These are phyloP conservation scores for Anthopleura xanthogrammica DNA, from an alignment of 92 coral and sea anemone species.

Conservation along the genomic window DNA sequence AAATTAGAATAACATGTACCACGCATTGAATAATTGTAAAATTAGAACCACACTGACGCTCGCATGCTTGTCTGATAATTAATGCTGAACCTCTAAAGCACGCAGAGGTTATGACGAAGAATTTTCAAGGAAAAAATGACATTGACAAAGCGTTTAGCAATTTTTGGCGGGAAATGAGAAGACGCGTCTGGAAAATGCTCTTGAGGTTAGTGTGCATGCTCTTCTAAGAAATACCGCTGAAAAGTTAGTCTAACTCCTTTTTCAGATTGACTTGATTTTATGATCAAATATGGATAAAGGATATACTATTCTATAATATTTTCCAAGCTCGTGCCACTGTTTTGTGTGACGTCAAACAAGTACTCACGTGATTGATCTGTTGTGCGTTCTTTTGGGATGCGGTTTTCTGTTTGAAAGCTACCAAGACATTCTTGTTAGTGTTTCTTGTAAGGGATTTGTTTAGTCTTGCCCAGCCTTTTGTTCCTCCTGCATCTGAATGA, in stretches of 20 bases:
- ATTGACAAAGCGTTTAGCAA: too few species aligned
- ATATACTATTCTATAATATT: too few species aligned
- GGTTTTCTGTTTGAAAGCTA: constrained; percentile 88
- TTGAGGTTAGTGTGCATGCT: background rate
- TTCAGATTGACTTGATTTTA: too few species aligned
- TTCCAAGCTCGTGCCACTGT: background rate
- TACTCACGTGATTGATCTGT: constrained; percentile 78
- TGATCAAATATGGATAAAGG: too few species aligned
- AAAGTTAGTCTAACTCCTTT: background rate
- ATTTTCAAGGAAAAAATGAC: too few species aligned
- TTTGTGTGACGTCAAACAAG: background rate
- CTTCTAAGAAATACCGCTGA: background rate
- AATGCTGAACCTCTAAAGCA: background rate
- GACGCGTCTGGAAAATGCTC: background rate
- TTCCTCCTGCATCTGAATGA: constrained; percentile 63
- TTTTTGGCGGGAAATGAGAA: background rate
- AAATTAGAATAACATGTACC: too few species aligned
- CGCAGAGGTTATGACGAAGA: background rate
- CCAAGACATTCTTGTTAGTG: constrained; percentile 61
- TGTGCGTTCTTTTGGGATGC: constrained; percentile 77
- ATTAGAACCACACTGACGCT: too few species aligned
- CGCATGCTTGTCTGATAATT: background rate
- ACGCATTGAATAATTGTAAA: too few species aligned
- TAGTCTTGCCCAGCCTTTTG: constrained; percentile 87
- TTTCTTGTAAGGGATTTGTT: constrained; percentile 81